Evolutionary conservation across 2,113 vertebrate species (phyloP).

Genomic region (Tretioscincus oriximinensis): DNA sequence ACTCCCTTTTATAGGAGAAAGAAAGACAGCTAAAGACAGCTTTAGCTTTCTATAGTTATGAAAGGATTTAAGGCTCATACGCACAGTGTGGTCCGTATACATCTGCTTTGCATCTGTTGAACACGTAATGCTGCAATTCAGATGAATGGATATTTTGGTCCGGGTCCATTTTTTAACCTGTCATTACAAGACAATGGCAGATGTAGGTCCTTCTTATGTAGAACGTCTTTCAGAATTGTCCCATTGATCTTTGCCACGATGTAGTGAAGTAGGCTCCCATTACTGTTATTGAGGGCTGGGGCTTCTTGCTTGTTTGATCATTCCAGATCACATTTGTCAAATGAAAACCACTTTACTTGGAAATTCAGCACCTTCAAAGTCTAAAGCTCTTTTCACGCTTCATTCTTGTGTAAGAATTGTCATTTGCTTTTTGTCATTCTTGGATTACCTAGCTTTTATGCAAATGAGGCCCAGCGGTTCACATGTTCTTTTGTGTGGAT

Average conservation of each 20-base stretch:
- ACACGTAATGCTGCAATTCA: not conserved
- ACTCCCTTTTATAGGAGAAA: not conserved
- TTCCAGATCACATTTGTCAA: not conserved
- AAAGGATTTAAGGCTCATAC: not conserved
- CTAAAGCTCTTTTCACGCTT: too few species aligned
- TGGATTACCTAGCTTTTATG: too few species aligned
- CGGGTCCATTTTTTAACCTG: not conserved
- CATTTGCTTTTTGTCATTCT: too few species aligned
- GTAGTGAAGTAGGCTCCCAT: too few species aligned
- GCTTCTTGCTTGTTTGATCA: not conserved
- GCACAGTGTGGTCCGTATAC: not conserved
- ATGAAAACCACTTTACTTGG: too few species aligned
- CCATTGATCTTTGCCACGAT: too few species aligned
- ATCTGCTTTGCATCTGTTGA: not conserved
- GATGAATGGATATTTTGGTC: not conserved
- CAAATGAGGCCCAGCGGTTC: too few species aligned
- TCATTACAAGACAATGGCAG: not conserved
- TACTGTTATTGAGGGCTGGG: not conserved
- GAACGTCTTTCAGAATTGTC: not conserved
- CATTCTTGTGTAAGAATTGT: too few species aligned
- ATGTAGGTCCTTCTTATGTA: not conserved
- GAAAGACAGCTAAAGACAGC: not conserved
- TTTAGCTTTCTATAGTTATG: slow-evolving; percentile 1
- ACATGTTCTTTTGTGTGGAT: too few species aligned
- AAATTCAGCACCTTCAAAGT: too few species aligned